These are phyloP conservation scores for Ictalurus furcatus DNA, from an alignment of 2,113 vertebrate species.

Conservation along the genomic window DNA sequence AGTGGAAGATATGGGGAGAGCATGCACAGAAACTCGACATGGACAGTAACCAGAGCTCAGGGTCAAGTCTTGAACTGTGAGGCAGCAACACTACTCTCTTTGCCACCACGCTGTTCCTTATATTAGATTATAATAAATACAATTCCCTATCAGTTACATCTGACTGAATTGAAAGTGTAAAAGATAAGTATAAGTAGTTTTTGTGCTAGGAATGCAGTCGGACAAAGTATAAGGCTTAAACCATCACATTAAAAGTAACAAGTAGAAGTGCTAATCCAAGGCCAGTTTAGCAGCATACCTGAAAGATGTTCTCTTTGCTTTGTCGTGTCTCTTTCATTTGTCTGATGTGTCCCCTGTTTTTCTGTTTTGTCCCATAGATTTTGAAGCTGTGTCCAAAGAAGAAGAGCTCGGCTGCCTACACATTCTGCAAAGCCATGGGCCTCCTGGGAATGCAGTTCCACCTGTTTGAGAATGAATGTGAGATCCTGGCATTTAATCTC, in stretches of 20 bases:
- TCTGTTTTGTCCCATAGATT: slow-evolving; percentile 75
- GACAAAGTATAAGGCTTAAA: not conserved
- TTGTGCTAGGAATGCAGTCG: not conserved
- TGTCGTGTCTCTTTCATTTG: not conserved
- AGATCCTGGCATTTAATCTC: slow-evolving; percentile 57
- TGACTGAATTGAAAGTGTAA: not conserved
- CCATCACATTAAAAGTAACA: not conserved
- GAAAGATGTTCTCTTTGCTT: not conserved
- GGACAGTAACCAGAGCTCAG: not conserved
- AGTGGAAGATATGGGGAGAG: not conserved
- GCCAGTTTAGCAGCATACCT: not conserved
- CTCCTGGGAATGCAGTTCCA: slow-evolving; percentile 96
- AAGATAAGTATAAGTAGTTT: not conserved
- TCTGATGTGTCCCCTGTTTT: slow-evolving; percentile 10
- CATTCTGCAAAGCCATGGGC: slow-evolving; percentile 91
- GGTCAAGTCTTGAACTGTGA: not conserved
- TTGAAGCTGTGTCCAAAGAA: slow-evolving; percentile 98
- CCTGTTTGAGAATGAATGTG: slow-evolving; percentile 96
- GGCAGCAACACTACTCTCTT: not conserved
- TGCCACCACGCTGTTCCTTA: not conserved
- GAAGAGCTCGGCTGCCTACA: slow-evolving; percentile 94
- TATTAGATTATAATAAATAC: not conserved
- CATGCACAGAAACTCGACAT: not conserved
- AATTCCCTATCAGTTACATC: not conserved
- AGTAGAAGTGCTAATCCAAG: not conserved